Conservation (phyloP, 2,888 invertebrate genomes). For the Prenolepis imparis region DNA sequence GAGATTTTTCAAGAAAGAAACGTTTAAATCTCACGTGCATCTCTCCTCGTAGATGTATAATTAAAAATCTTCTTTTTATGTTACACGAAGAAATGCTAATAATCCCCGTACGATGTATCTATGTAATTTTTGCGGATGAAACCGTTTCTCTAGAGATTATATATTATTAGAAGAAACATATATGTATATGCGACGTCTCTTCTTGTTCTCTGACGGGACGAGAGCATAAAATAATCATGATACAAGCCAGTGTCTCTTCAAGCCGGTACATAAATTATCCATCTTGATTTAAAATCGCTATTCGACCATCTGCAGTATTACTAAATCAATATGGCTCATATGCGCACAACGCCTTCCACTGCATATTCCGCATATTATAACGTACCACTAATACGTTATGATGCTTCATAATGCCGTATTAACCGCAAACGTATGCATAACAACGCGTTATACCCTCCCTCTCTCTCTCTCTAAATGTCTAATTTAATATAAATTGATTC, state of each 20-base stretch:
- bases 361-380: slow-evolving; percentile 2
- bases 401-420: slow-evolving; percentile 42
- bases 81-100: background rate
- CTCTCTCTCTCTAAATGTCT: slow-evolving; percentile 19
- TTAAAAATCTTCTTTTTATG: background rate
- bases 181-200: background rate
- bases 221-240: slow-evolving; percentile 19
- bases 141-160: background rate
- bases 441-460: background rate
- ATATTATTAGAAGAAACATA: background rate
- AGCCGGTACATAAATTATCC: background rate
- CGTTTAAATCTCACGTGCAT: background rate
- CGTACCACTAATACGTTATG: slow-evolving; percentile 23
- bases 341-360: background rate
- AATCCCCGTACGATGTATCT: background rate
- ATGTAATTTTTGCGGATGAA: background rate
- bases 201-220: slow-evolving; percentile 15
- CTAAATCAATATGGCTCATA: slow-evolving; percentile 40
- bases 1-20: background rate
- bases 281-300: slow-evolving; percentile 50
- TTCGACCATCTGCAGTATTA: slow-evolving; percentile 38
- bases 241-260: background rate
- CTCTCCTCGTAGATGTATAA: background rate
- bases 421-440: background rate
- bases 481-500: slow-evolving; percentile 45